Evolutionary conservation across 2,888 invertebrate genomes (phyloP).

Genomic region (Pseudococcus viburni): DNA sequence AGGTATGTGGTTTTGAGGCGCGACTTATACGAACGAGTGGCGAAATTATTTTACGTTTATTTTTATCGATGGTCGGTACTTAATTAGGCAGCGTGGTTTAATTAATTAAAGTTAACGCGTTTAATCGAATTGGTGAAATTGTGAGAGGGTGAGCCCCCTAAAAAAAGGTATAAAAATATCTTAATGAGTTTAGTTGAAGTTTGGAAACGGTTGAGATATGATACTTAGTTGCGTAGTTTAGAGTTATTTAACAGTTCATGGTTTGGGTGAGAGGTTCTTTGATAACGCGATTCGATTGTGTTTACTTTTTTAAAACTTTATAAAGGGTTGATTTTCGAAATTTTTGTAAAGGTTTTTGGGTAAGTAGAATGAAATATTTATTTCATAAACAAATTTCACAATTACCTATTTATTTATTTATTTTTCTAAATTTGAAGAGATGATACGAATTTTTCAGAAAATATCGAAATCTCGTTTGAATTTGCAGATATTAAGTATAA

Average conservation of each 20-base stretch:
- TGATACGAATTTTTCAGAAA: too few relatives aligned
- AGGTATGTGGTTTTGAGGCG: background rate
- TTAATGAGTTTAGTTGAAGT: background rate
- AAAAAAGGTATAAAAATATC: background rate
- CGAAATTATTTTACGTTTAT: slow-evolving; percentile 7
- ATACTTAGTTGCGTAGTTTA: background rate
- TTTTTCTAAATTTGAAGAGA: too few relatives aligned
- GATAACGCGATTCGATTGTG: background rate
- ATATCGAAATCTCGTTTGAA: too few relatives aligned
- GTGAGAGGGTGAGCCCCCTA: background rate
- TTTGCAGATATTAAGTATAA: too few relatives aligned
- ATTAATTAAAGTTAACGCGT: slow-evolving; percentile 48
- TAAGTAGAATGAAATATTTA: too few relatives aligned
- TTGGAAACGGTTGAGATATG: background rate
- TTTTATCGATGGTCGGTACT: slow-evolving; percentile 40
- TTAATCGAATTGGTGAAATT: slow-evolving; percentile 8
- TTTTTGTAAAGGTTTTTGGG: too few relatives aligned
- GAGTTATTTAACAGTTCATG: background rate
- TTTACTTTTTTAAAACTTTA: background rate
- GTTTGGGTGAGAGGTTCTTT: background rate
- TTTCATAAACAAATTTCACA: too few relatives aligned
- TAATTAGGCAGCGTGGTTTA: slow-evolving; percentile 26
- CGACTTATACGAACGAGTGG: background rate
- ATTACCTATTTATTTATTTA: too few relatives aligned
- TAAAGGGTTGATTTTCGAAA: too few relatives aligned